Evolutionary conservation across 2,113 vertebrate genomes (phyloP).

Genomic region (Leuciscus idus): DNA sequence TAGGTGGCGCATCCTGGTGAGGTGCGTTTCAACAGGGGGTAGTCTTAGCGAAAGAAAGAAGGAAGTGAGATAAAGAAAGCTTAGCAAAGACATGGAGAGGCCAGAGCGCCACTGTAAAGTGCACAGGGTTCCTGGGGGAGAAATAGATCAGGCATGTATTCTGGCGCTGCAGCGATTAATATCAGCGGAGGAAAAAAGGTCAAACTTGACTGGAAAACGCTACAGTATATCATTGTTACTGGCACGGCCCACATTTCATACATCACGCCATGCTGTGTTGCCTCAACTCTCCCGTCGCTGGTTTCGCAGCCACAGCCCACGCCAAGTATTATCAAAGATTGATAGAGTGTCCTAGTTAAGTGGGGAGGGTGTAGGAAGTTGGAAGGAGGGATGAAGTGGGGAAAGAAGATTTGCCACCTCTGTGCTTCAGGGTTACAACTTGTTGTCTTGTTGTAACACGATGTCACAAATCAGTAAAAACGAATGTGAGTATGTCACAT

Average conservation of each 20-base stretch:
- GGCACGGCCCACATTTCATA: constrained; percentile 70
- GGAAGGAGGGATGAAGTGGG: constrained; percentile 35
- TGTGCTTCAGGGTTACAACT: constrained; percentile 16
- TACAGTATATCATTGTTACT: constrained; percentile 76
- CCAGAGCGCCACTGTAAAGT: constrained; percentile 56
- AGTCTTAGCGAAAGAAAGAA: constrained; percentile 4
- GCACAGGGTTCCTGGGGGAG: constrained; percentile 66
- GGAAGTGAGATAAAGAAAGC: constrained; percentile 38
- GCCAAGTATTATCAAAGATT: constrained; percentile 74
- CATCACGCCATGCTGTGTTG: constrained; percentile 68
- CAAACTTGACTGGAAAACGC: constrained; percentile 75
- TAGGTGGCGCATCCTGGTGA: constrained; percentile 64
- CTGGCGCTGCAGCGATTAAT: constrained; percentile 75
- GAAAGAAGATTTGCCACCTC: constrained; percentile 8
- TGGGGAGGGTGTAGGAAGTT: constrained; percentile 49
- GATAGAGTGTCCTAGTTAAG: constrained; percentile 76
- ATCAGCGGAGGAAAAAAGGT: constrained; percentile 74
- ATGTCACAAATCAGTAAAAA: background rate
- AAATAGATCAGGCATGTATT: constrained; percentile 72
- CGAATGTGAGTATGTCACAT: background rate
- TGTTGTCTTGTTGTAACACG: background rate
- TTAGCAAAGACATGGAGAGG: constrained; percentile 47
- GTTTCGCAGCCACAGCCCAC: constrained; percentile 70
- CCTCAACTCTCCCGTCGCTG: constrained; percentile 70
- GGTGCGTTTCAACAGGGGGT: constrained; percentile 56